Conservation (phyloP, 2,797 vertebrate species). For the Dicrostonyx torquatus region DNA sequence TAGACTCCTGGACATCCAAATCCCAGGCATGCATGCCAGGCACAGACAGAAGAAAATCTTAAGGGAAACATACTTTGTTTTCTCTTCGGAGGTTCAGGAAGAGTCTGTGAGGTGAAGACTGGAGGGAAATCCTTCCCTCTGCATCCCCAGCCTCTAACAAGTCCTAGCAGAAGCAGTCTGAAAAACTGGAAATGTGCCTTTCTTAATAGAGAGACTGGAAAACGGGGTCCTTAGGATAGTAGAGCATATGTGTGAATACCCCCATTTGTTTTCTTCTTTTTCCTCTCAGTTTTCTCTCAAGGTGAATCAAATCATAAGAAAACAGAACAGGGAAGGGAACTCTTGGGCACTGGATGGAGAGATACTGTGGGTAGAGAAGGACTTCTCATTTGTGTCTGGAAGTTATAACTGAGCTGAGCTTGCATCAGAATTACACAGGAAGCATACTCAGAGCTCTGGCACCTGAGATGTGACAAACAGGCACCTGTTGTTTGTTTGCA, state of each 20-base stretch:
- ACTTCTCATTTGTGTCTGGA: not conserved
- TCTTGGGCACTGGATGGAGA: not conserved
- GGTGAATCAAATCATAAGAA: not conserved
- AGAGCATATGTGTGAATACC: not conserved
- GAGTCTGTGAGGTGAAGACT: not conserved
- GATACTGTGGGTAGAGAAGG: not conserved
- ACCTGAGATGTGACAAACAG: not conserved
- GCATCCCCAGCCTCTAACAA: not conserved
- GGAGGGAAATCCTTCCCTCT: not conserved
- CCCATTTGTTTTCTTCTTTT: not conserved
- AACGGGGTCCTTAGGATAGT: not conserved
- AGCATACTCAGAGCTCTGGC: not conserved
- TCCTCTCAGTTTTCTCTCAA: not conserved
- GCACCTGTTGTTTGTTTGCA: not conserved
- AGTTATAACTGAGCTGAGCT: not conserved
- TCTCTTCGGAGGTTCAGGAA: not conserved
- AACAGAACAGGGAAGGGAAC: not conserved
- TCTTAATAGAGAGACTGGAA: not conserved
- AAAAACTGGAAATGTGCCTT: not conserved
- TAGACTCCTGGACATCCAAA: not conserved
- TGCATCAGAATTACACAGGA: not conserved
- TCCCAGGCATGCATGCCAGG: not conserved
- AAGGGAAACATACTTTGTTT: not conserved
- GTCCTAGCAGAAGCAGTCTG: not conserved
- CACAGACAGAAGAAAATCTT: not conserved